Conservation (phyloP, 2,797 vertebrate species). For the Valencia hispanica region DNA sequence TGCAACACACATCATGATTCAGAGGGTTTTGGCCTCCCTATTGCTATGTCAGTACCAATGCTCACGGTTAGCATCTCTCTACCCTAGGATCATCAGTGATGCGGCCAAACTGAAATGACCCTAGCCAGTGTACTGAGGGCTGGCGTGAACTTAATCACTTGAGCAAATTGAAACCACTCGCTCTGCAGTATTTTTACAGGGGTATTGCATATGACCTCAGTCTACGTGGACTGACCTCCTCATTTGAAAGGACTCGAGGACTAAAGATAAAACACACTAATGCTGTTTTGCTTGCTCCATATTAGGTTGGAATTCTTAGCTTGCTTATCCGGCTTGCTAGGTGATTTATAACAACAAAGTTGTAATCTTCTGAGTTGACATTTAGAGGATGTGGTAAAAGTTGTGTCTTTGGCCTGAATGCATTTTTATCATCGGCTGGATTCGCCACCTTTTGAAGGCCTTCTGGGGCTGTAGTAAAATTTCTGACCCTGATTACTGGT, state of each 20-base stretch:
- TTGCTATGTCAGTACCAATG: conserved; percentile 79
- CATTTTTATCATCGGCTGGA: conserved; percentile 68
- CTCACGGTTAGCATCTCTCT: conserved; percentile 73
- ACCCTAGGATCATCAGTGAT: conserved; percentile 72
- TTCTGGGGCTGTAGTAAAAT: conserved; percentile 74
- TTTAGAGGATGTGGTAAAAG: conserved; percentile 75
- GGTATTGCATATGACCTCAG: conserved; percentile 77
- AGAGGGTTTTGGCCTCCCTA: conserved; percentile 70
- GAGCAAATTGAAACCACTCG: conserved; percentile 95
- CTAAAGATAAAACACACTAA: conserved; percentile 60
- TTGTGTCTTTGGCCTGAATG: conserved; percentile 64
- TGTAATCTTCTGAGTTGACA: conserved; percentile 71
- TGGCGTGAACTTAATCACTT: conserved; percentile 91
- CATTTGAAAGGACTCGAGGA: conserved; percentile 71
- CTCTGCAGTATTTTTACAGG: conserved; percentile 88
- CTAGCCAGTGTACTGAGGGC: conserved; percentile 86
- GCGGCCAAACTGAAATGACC: conserved; percentile 87
- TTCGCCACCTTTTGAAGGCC: conserved; percentile 74
- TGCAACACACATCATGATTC: conserved; percentile 71
- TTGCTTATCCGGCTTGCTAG: conserved; percentile 53
- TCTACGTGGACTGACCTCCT: conserved; percentile 74
- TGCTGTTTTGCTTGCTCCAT: conserved; percentile 59
- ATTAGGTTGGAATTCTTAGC: conserved; percentile 61
- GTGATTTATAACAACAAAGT: conserved; percentile 65
- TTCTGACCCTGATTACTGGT: conserved; percentile 75